phyloP scores from a whole-genome alignment of 1,140 invertebrate genomes.

The Drosophila setifemur region DNA sequence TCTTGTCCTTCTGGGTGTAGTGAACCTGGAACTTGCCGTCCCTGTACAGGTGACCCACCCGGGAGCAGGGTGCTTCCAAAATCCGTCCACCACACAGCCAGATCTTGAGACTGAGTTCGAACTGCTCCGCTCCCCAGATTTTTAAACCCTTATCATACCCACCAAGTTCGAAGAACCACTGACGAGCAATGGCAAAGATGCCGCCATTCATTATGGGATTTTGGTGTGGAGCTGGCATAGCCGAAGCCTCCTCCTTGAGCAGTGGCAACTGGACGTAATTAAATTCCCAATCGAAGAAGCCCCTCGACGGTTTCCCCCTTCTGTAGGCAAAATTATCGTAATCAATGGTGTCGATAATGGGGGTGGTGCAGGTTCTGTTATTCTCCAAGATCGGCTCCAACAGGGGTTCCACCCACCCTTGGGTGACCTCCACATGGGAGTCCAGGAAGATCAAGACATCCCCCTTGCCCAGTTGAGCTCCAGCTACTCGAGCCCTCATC shows the following conservation, averaged over 20 bases:
- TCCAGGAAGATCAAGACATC: constrained; percentile 96
- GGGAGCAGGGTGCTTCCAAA: constrained; percentile 94
- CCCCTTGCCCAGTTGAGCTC: constrained; percentile 90
- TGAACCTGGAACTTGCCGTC: constrained; percentile 28
- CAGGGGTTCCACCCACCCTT: constrained; percentile 92
- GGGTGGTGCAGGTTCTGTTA: constrained; percentile 92
- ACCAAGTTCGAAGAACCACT: constrained; percentile 98
- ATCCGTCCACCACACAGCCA: constrained; percentile 95
- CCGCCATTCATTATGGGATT: constrained; percentile 97
- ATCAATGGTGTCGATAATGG: constrained; percentile 88
- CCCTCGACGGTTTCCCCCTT: constrained; percentile 83
- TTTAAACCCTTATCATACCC: constrained; percentile 94
- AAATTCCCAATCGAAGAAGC: constrained; percentile 98
- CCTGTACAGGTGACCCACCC: constrained; percentile 94
- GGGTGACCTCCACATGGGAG: constrained; percentile 94
- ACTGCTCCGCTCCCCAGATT: constrained; percentile 96
- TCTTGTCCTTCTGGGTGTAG: constrained; percentile 31
- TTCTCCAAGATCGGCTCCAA: constrained; percentile 87
- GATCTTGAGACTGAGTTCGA: constrained; percentile 96
- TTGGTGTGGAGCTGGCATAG: constrained; percentile 94
- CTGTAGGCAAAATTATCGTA: constrained; percentile 60
- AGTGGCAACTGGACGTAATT: constrained; percentile 96
- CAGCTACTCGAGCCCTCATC: constrained; percentile 93
- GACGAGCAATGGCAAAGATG: constrained; percentile 93
- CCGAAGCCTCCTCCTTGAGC: constrained; percentile 88